Conservation (phyloP, 2,797 vertebrate species). For the Diglossa cyanea region DNA sequence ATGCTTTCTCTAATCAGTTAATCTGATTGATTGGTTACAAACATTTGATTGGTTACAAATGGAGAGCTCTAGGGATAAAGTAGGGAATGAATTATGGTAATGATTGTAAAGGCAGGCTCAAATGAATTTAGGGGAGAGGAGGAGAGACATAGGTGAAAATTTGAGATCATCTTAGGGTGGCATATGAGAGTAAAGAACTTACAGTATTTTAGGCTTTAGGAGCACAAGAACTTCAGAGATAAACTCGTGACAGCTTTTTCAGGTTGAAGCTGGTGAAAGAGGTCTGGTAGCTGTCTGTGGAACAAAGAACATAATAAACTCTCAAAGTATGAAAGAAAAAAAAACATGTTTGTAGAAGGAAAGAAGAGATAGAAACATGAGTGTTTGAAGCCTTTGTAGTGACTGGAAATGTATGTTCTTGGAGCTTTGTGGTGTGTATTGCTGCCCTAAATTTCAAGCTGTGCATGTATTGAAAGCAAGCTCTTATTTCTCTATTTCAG, state of each 20-base stretch:
- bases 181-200: neutral
- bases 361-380: neutral
- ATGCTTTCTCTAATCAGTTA: neutral
- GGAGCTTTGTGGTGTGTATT: neutral
- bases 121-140: neutral
- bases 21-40: neutral
- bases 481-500: neutral
- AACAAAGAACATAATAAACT: neutral
- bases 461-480: neutral
- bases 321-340: neutral
- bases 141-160: neutral
- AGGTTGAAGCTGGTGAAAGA: neutral
- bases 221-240: neutral
- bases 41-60: neutral
- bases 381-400: neutral
- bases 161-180: neutral
- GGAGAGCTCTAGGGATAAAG: neutral
- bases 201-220: no score
- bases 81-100: neutral
- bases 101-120: neutral
- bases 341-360: neutral
- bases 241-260: rapidly evolving
- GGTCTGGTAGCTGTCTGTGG: neutral
- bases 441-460: neutral
- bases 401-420: neutral